Percentiles rank a stretch among this genome's conserved stretches.
Evolutionary conservation across 1,140 invertebrate species (phyloP).

Genomic region (Pseudoatta argentina): DNA sequence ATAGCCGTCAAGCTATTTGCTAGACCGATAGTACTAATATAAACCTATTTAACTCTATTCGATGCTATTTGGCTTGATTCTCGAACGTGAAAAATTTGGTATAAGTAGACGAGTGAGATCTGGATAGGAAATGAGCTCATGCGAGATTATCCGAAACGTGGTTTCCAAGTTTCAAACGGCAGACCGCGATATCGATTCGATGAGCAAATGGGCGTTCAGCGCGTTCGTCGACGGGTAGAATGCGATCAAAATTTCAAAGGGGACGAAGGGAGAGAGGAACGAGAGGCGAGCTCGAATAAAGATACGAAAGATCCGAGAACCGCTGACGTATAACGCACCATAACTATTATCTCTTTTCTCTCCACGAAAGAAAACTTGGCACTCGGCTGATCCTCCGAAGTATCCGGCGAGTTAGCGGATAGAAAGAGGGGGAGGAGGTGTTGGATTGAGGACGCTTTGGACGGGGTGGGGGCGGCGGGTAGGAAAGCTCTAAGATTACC

Average conservation of each 20-base stretch:
- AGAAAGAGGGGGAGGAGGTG: not conserved
- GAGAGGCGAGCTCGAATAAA: slow-evolving; percentile 17
- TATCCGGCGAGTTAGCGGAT: slow-evolving; percentile 29
- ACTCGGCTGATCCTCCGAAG: slow-evolving; percentile 56
- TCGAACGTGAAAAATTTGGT: slow-evolving; percentile 27
- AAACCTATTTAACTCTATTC: not conserved
- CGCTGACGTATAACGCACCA: slow-evolving; percentile 60
- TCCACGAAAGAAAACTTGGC: slow-evolving; percentile 67
- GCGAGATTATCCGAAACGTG: slow-evolving; percentile 36
- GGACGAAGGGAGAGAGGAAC: not conserved
- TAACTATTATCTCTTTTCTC: slow-evolving; percentile 61
- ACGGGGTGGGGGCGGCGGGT: not conserved
- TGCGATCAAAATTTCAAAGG: slow-evolving; percentile 53
- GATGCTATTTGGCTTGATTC: not conserved
- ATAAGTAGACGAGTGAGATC: slow-evolving; percentile 20
- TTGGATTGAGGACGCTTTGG: slow-evolving; percentile 12
- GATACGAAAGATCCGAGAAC: slow-evolving; percentile 42
- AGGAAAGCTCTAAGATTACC: slow-evolving; percentile 58
- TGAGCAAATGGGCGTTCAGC: slow-evolving; percentile 29
- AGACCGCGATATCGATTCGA: slow-evolving; percentile 33
- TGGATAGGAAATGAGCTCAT: slow-evolving; percentile 3
- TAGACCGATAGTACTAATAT: slow-evolving; percentile 16
- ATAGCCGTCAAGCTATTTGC: slow-evolving; percentile 18
- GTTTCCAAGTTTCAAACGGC: slow-evolving; percentile 29
- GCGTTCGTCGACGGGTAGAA: slow-evolving; percentile 30